Percentiles rank a stretch among this genome's conserved stretches.
Conservation (phyloP, 37 sponge, comb jelly and placozoan genomes). For the Bolinopsis microptera region DNA sequence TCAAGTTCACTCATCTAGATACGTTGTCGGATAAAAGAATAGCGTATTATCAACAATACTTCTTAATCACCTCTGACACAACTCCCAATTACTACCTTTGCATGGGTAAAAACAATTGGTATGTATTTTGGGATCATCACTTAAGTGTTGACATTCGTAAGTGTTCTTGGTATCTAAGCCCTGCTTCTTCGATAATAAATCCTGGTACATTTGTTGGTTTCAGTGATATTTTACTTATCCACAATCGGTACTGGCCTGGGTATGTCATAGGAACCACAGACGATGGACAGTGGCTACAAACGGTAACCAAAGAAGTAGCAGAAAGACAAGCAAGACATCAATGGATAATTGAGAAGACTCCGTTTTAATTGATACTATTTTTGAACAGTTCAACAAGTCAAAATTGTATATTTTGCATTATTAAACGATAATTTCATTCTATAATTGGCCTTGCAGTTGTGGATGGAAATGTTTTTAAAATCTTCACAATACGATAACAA, state of each 20-base stretch:
- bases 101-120: not conserved
- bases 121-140: not conserved
- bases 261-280: not conserved
- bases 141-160: not conserved
- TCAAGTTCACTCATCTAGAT: not conserved
- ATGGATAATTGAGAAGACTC: not conserved
- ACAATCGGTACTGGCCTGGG: not conserved
- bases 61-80: not conserved
- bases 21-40: not conserved
- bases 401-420: no score
- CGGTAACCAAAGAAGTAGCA: not conserved
- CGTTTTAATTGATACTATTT: no score
- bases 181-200: not conserved
- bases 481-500: no score
- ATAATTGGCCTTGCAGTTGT: no score
- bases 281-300: not conserved
- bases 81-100: not conserved
- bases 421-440: no score
- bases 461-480: no score
- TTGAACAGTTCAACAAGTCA: no score
- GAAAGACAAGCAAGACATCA: not conserved
- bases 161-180: not conserved
- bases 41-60: not conserved
- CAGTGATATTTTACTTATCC: not conserved
- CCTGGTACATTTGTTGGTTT: not conserved